Evolutionary conservation across 2,113 vertebrate genomes (phyloP).

Genomic region (Petroica traversi): DNA sequence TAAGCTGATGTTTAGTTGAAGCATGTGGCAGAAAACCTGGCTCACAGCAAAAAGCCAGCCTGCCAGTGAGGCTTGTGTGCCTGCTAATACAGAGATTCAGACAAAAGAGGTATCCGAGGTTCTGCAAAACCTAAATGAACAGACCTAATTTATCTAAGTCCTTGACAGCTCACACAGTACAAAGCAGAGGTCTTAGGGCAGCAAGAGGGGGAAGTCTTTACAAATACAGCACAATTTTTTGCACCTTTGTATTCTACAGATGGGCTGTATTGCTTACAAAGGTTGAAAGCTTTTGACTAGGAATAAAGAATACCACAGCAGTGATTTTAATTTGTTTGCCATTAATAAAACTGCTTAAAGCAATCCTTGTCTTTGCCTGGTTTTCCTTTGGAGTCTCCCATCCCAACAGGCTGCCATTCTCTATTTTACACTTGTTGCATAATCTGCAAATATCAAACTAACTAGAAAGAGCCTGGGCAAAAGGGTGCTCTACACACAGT

Average conservation of each 20-base stretch:
- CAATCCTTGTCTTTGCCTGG: background rate
- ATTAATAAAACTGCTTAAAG: background rate
- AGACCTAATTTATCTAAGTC: constrained; percentile 18
- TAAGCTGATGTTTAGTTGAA: constrained; percentile 5
- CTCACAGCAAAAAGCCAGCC: background rate
- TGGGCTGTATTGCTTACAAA: background rate
- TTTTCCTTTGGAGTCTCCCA: background rate
- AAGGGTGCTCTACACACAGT: background rate
- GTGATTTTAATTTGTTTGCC: background rate
- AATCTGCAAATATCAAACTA: background rate
- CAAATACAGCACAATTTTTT: background rate
- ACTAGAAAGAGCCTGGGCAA: background rate
- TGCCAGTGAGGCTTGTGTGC: background rate
- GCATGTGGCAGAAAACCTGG: constrained; percentile 20
- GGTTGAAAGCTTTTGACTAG: background rate
- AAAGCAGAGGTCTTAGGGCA: constrained; percentile 23
- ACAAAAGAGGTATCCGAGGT: background rate
- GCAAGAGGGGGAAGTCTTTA: background rate
- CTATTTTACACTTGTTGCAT: background rate
- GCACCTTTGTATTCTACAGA: background rate
- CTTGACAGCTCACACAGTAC: background rate
- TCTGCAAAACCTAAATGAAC: constrained; percentile 31
- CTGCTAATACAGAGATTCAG: background rate
- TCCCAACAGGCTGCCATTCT: background rate
- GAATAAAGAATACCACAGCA: background rate